Evolutionary conservation across 2,888 invertebrate genomes (phyloP), one percentile per base, ranked within the genome.

Genomic region (Labia minor): DNA sequence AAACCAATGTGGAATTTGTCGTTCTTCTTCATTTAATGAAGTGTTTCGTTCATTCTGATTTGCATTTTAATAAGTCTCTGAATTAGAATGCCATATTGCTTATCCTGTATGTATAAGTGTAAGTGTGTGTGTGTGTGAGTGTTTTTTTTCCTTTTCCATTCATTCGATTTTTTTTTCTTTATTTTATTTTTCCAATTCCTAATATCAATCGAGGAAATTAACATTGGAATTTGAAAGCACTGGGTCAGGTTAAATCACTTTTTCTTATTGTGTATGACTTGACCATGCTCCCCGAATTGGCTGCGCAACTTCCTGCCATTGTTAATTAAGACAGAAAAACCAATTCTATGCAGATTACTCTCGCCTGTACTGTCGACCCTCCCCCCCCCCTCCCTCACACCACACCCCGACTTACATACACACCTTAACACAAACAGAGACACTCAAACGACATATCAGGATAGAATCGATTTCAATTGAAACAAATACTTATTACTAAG

Each of bases 171-270:
- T 49, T 49, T 49, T 49, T 49, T 16, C n/a, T n/a, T n/a, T n/a
- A n/a, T n/a, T n/a, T n/a, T n/a, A n/a, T n/a, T n/a, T n/a, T n/a
- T n/a, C n/a, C 49, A n/a, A n/a, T 16, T 49, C 16, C n/a, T 49
- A 49, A 49, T 49, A 49, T 49, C 49, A 49, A 49, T 49, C 49
- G 49, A 49, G 49, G 49, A 49, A 49, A 49, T 49, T 49, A 49
- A 49, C 49, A 49, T 49, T 49, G 49, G 49, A 49, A 49, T 49
- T 49, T 49, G 14, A 49, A 49, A 49, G 49, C 49, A 49, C 49
- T 49, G 16, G 49, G 49, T 49, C 49, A 49, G 49, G 49, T 49
- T 49, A 49, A 49, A 49, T 26, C 26, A 26, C 26, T 26, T 26
- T 26, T 26, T 26, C 49, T 49, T 16, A 49, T 16, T 49, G 16